Evolutionary conservation across 53 echinoderm and acorn worm genomes (phyloP), one percentile per base, ranked within the genome.

Genomic region (Actinopyga echinites): DNA sequence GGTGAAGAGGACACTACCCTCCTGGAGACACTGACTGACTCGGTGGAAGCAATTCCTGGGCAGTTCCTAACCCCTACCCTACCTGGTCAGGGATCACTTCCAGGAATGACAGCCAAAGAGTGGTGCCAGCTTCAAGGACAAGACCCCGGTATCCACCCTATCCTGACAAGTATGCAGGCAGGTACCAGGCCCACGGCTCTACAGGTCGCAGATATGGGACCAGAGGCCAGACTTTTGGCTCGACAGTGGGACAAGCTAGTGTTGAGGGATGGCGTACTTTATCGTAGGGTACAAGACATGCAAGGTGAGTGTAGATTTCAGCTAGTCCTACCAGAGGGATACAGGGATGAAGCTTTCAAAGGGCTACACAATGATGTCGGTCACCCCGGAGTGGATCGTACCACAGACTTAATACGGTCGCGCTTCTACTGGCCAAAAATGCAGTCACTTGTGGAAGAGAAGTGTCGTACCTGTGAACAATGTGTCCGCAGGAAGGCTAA

Each of bases 341-440:
- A 71, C 45, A 57, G 83, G 20, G 86, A 74, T 36, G 24, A 56
- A 31, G 90, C 90, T 11, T 61, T 90, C 13, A 54, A n/a, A 19
- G 74, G 82, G 17, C 64, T 86, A 8, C 89, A 89, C 30, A 65
- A 64, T 37, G 83, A 88, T n/a, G 26, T 88, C 0, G 88, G 83
- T 15, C 88, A 88, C 75, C 49, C 83, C 1, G 88, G 88, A 2
- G 43, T 75, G 55, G 89, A 89, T 20, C 69, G 89, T 0, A 79
- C 74, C 1, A 35, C 69, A 19, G 85, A 38, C 30, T 63, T 89
- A 31, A 78, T 71, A 45, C 44, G 89, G 9, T 62, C 57, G 12
- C 64, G 89, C 2, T 89, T 89, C 63, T 89, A 85, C 73, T 89
- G 89, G 89, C 89, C 89, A 1, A 79, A 37, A 21, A 75, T 85